Evolutionary conservation across 2,113 vertebrate species (phyloP).

Genomic region (Cyanocitta stelleri): DNA sequence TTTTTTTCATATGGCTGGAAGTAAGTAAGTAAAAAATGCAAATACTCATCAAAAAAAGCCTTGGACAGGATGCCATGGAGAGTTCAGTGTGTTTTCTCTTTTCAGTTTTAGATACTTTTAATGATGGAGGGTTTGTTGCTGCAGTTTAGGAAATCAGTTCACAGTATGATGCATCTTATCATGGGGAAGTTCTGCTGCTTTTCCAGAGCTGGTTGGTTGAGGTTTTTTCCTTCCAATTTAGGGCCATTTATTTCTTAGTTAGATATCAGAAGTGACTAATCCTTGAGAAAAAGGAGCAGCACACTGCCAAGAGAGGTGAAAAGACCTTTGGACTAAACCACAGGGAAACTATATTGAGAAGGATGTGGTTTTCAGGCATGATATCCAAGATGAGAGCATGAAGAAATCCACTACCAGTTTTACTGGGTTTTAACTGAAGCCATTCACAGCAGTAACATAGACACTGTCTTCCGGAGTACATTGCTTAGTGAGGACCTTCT

Average conservation of each 20-base stretch:
- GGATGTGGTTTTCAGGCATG: not conserved
- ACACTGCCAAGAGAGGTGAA: not conserved
- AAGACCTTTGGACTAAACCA: not conserved
- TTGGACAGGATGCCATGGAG: not conserved
- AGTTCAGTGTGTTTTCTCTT: not conserved
- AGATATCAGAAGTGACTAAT: not conserved
- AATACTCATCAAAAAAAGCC: not conserved
- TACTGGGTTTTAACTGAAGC: not conserved
- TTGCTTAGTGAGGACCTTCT: not conserved
- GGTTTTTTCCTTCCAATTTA: not conserved
- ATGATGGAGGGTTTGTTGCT: not conserved
- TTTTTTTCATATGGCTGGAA: not conserved
- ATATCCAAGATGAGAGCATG: not conserved
- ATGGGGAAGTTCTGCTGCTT: not conserved
- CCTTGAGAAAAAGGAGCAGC: not conserved
- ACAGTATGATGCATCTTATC: not conserved
- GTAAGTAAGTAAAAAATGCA: not conserved
- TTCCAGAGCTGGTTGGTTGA: not conserved
- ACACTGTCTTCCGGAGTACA: not conserved
- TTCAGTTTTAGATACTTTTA: not conserved
- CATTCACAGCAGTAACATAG: not conserved
- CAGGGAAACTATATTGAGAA: not conserved
- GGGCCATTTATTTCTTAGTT: not conserved
- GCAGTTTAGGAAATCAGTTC: not conserved
- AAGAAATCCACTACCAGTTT: not conserved